phyloP scores from a whole-genome alignment of 2,888 invertebrate species.

The Zeuzera pyrina region DNA sequence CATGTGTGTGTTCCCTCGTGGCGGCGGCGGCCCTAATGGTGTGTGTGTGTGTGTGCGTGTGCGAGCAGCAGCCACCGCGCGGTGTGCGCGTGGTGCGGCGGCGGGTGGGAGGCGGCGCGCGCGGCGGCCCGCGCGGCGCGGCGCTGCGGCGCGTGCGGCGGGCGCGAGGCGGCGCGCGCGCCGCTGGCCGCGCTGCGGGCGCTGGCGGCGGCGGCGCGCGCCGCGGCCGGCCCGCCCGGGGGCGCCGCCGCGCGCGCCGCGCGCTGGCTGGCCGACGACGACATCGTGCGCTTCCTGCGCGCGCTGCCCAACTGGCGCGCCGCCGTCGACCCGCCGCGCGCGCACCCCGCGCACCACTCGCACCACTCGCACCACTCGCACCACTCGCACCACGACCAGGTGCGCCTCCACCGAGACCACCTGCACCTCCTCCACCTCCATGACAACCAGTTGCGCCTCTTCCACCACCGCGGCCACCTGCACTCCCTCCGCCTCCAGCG shows the following conservation, averaged over 20 bases:
- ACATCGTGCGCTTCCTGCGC: conserved; percentile 94
- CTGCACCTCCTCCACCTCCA: no score
- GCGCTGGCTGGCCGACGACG: conserved; percentile 91
- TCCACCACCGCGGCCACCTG: no score
- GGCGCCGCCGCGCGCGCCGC: conserved; percentile 28
- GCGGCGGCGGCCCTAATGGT: no score
- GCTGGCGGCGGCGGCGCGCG: conserved; percentile 23
- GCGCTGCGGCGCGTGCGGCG: conserved; percentile 31
- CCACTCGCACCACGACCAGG: no score
- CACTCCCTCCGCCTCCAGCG: no score
- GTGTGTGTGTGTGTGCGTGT: conserved; percentile 1
- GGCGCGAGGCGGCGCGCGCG: conserved; percentile 26
- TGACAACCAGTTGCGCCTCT: no score
- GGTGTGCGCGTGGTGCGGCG: conserved; percentile 38
- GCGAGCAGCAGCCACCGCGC: conserved; percentile 60
- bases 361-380: no score
- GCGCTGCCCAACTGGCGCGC: conserved; percentile 60
- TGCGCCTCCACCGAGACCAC: no score
- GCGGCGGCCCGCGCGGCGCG: conserved; percentile 25
- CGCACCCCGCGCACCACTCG: no score
- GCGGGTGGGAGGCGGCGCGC: conserved; percentile 28
- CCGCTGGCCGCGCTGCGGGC: conserved; percentile 23
- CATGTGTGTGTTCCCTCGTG: no score
- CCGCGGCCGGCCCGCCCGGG: conserved; percentile 20
- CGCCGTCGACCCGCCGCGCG: conserved; percentile 17